Base-by-base conservation (phyloP, 1,140 invertebrate genomes). In the Matsumurasca onukii region DNA sequence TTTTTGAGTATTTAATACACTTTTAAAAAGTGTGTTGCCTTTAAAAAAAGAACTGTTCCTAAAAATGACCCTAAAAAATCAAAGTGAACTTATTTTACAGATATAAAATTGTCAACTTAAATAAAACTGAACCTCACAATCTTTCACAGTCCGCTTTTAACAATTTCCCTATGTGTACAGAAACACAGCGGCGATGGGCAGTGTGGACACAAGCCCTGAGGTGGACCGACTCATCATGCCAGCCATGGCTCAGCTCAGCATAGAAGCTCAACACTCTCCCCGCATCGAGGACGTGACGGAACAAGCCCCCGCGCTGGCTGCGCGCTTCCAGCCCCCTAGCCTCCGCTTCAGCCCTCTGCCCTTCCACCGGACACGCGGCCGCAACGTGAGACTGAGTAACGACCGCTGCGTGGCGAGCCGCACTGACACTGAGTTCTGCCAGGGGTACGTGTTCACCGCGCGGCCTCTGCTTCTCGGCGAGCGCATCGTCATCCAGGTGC, bases 391-490 rank as follows among this genome's bases (percentile, higher is more conserved):
- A n/a, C 86, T 97, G 69, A 89, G 88, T 51, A 87, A 87, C 55
- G 90, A 91, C 71, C 85, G 91, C 61, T 91, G 88, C 31, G 86
- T 95, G 0, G 95, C 95, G 0, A 87, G 89, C 0, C 83, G 96
- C 66, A 85, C 84, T 1, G 88, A 91, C 71, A 89, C 91, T 0
- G 94, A 97, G 77, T 98, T 95, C 79, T 94, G 92, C 76, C 93
- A 97, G 79, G 95, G 94, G 1, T 98, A 98, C 80, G 92, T 97
- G 0, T 98, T 98, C 77, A 94, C 94, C 1, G 86, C 88, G 1
- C 80, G 92, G 17, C 94, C 95, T 3, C 82, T 98, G 73, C 83
- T 88, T 31, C 86, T 93, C 25, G 93, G 92, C 2, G 94, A 98
- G 79, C 90, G 91, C 61, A 81, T 98, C 66, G 90, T 97, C 20